Conservation (phyloP, 2,797 vertebrate genomes). For the Phaenicophaeus curvirostris region DNA sequence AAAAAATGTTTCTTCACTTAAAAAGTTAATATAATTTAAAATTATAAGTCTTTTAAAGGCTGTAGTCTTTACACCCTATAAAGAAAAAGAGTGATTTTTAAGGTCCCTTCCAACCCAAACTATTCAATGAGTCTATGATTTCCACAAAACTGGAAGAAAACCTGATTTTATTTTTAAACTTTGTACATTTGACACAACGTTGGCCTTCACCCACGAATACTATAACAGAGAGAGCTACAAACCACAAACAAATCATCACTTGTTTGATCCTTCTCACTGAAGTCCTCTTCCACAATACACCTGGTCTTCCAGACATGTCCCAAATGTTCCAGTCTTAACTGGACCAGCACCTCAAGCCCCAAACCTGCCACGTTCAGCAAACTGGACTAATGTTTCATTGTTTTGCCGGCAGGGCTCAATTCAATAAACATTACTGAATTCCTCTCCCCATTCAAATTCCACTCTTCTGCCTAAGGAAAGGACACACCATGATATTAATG, state of each 20-base stretch:
- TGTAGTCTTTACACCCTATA: background rate
- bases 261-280: background rate
- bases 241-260: background rate
- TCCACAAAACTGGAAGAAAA: background rate
- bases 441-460: background rate
- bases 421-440: background rate
- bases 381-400: background rate
- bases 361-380: fast-evolving
- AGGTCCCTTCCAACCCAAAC: too few species aligned
- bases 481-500: background rate
- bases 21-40: background rate
- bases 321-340: fast-evolving
- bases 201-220: background rate
- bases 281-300: background rate
- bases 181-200: background rate
- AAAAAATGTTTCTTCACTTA: background rate
- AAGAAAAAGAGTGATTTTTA: background rate
- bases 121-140: background rate
- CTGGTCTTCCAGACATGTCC: background rate
- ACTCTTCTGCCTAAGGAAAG: background rate
- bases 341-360: background rate
- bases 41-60: background rate
- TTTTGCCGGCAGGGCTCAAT: background rate
- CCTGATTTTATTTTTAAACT: background rate
- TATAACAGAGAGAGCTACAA: background rate